These are phyloP conservation scores for Coecobrya sp. DNA, from an alignment of 2,888 invertebrate species.

Conservation along the genomic window DNA sequence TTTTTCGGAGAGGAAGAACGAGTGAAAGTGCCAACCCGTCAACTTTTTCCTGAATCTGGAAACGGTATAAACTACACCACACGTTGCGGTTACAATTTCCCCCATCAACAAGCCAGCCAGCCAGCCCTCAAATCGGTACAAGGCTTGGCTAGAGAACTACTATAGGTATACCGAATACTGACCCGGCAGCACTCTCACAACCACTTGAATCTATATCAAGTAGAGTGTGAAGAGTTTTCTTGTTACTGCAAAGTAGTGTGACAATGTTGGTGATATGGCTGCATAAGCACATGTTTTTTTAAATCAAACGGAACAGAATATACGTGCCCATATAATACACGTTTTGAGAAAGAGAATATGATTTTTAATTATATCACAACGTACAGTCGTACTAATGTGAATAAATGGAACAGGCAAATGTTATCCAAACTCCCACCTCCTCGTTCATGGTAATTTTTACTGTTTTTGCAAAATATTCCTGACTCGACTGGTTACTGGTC, in stretches of 20 bases:
- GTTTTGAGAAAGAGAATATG: not conserved
- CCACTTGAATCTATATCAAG: not conserved
- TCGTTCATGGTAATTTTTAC: conserved; percentile 60
- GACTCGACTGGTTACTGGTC: conserved; percentile 49
- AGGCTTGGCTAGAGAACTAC: too few relatives aligned
- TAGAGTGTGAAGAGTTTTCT: not conserved
- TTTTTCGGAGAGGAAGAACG: not conserved
- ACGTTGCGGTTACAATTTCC: conserved; percentile 71
- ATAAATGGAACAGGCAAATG: conserved; percentile 20
- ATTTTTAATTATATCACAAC: conserved; percentile 60
- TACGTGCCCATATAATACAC: not conserved
- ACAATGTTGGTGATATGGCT: not conserved
- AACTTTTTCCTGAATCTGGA: conserved; percentile 56
- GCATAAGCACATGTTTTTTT: not conserved
- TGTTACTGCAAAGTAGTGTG: not conserved
- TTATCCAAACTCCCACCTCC: not conserved
- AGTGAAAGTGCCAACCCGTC: conserved; percentile 71
- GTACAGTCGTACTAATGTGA: conserved; percentile 21
- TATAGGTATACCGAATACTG: not conserved
- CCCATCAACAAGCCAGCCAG: not conserved
- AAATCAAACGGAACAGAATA: not conserved
- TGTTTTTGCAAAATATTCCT: conserved; percentile 64
- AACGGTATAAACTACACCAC: conserved; percentile 52
- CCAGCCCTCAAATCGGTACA: too few relatives aligned
- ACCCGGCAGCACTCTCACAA: not conserved